phyloP scores from a whole-genome alignment of 2,797 vertebrate genomes.

The Neosalanx taihuensis region DNA sequence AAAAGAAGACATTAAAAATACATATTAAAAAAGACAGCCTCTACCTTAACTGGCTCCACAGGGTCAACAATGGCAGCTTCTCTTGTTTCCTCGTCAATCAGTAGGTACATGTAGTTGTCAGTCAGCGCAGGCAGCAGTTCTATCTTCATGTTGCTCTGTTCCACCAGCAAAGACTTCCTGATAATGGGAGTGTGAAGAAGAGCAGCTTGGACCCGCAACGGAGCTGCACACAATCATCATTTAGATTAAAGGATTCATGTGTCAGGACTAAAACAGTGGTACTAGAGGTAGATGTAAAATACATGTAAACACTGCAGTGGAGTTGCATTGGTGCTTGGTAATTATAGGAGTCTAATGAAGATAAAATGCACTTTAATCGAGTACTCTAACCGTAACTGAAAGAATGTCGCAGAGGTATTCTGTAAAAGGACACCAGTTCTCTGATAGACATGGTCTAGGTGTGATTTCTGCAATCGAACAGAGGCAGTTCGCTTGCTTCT shows the following conservation, averaged over 20 bases:
- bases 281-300: not conserved
- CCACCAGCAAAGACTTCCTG: slow-evolving; percentile 71
- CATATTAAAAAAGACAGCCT: not conserved
- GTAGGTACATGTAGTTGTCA: slow-evolving; percentile 99
- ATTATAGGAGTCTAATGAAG: not conserved
- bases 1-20: not conserved
- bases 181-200: slow-evolving; percentile 62
- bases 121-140: slow-evolving; percentile 90
- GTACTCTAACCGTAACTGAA: no score
- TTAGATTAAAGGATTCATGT: not conserved
- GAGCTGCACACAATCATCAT: slow-evolving; percentile 36
- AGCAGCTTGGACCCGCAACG: slow-evolving; percentile 53
- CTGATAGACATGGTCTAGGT: no score
- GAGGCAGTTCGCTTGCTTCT: no score
- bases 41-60: slow-evolving; percentile 91
- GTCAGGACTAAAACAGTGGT: not conserved
- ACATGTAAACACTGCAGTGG: not conserved
- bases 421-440: no score
- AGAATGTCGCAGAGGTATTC: no score
- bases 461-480: no score
- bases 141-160: slow-evolving; percentile 84
- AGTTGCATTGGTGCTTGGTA: not conserved
- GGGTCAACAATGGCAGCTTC: slow-evolving; percentile 95
- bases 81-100: slow-evolving; percentile 85
- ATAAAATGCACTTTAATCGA: no score